These are phyloP conservation scores for Hapalemur alaotrensis DNA, from an alignment of 2,797 vertebrate genomes.

Conservation along the genomic window DNA sequence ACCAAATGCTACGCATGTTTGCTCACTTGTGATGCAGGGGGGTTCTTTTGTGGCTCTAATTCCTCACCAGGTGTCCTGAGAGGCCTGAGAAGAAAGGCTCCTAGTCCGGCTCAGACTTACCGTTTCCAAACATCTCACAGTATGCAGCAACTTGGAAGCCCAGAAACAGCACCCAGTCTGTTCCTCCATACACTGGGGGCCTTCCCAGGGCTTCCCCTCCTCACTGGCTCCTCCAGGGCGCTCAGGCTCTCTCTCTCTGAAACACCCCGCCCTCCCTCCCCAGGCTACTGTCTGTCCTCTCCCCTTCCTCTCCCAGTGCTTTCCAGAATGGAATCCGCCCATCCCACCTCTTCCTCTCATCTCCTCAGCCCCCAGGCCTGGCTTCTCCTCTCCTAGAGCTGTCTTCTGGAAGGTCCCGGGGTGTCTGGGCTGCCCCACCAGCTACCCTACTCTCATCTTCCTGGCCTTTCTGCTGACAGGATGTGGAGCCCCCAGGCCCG, in stretches of 20 bases:
- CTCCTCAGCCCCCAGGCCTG: neutral
- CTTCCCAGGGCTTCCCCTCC: neutral
- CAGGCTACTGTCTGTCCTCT: neutral
- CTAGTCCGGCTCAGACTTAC: neutral
- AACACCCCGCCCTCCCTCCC: too few species aligned
- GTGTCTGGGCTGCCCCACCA: too few species aligned
- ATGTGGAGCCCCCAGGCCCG: neutral
- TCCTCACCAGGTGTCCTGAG: neutral
- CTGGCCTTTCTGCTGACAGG: neutral
- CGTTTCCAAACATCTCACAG: neutral
- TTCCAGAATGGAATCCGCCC: neutral
- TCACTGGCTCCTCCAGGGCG: neutral
- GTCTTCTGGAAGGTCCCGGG: neutral
- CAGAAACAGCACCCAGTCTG: neutral
- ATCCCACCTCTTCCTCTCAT: neutral
- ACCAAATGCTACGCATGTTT: neutral
- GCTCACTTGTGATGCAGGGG: neutral
- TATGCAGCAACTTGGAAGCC: neutral
- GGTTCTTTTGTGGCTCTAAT: neutral
- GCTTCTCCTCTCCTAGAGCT: neutral
- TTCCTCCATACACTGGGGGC: neutral
- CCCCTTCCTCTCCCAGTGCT: neutral
- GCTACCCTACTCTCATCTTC: neutral
- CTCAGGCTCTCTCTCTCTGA: neutral
- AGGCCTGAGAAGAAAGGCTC: neutral